Conservation (phyloP, 2,888 invertebrate species). For the Dynastes tityus region DNA sequence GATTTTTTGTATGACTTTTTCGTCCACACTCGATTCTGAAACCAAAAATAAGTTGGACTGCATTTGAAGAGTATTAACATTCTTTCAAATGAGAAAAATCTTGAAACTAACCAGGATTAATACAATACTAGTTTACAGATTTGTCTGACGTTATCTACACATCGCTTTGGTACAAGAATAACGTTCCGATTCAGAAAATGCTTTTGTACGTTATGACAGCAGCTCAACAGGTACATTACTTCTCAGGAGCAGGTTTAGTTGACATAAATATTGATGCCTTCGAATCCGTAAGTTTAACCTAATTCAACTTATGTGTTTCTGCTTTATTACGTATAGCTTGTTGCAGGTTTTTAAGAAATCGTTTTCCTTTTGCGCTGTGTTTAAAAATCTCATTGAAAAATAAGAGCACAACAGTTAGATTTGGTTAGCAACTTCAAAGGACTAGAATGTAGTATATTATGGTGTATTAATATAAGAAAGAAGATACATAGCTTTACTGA, state of each 20-base stretch:
- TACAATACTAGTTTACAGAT: neutral
- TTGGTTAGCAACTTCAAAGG: neutral
- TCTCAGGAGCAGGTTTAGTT: slow-evolving; percentile 41
- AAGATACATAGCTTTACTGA: too few relatives aligned
- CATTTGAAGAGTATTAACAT: too few relatives aligned
- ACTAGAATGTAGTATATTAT: too few relatives aligned
- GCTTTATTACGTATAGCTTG: neutral
- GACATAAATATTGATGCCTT: slow-evolving; percentile 44
- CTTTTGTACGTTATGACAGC: slow-evolving; percentile 39
- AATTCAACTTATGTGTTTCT: neutral
- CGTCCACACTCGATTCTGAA: too few relatives aligned
- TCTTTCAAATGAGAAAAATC: too few relatives aligned
- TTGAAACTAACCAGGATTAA: too few relatives aligned
- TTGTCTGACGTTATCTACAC: neutral
- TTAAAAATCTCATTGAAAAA: slow-evolving; percentile 36
- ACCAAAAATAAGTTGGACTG: too few relatives aligned
- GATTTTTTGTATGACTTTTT: too few relatives aligned
- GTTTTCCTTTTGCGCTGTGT: slow-evolving; percentile 38
- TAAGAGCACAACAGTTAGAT: neutral
- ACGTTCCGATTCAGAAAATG: slow-evolving; percentile 26
- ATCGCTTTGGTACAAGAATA: slow-evolving; percentile 40
- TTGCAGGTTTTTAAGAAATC: slow-evolving; percentile 29
- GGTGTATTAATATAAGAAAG: too few relatives aligned
- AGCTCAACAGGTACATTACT: slow-evolving; percentile 33
- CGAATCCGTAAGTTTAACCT: slow-evolving; percentile 33